These are phyloP conservation scores for Hecatera dysodea DNA, from an alignment of 2,888 invertebrate species.

Conservation along the genomic window DNA sequence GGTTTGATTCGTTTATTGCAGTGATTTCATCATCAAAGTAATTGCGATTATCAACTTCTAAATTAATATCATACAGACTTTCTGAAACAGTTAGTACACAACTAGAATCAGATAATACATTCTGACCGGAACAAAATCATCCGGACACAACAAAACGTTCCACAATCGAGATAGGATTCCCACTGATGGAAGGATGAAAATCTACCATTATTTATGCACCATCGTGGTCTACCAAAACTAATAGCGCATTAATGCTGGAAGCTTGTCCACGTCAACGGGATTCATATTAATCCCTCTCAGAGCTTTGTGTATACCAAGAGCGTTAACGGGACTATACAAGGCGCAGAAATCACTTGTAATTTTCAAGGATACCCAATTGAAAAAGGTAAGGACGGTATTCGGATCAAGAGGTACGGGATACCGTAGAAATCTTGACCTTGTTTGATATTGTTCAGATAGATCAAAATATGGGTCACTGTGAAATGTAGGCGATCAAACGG, in stretches of 20 bases:
- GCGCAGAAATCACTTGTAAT: constrained; percentile 33
- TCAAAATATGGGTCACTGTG: constrained; percentile 34
- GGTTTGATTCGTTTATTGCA: too few species aligned
- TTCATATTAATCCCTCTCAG: constrained; percentile 31
- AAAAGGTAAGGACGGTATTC: constrained; percentile 49
- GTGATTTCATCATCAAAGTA: too few species aligned
- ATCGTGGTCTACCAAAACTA: constrained; percentile 24
- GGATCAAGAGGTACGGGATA: constrained; percentile 35
- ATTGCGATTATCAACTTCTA: not conserved
- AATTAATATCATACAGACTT: not conserved
- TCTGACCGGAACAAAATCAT: constrained; percentile 2
- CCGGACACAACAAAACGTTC: not conserved
- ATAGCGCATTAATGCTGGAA: constrained; percentile 39
- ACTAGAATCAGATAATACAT: constrained; percentile 11
- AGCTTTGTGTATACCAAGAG: constrained; percentile 36
- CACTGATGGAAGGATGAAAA: constrained; percentile 20
- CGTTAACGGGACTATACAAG: constrained; percentile 32
- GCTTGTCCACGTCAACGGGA: constrained; percentile 35
- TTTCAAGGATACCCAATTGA: constrained; percentile 41
- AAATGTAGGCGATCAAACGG: constrained; percentile 27
- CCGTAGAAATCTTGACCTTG: constrained; percentile 40
- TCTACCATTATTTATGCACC: constrained; percentile 40
- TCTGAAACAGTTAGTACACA: not conserved
- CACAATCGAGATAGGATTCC: not conserved
- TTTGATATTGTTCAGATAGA: constrained; percentile 37